phyloP scores from a whole-genome alignment of 2,888 invertebrate species.

The Tipula lateralis region DNA sequence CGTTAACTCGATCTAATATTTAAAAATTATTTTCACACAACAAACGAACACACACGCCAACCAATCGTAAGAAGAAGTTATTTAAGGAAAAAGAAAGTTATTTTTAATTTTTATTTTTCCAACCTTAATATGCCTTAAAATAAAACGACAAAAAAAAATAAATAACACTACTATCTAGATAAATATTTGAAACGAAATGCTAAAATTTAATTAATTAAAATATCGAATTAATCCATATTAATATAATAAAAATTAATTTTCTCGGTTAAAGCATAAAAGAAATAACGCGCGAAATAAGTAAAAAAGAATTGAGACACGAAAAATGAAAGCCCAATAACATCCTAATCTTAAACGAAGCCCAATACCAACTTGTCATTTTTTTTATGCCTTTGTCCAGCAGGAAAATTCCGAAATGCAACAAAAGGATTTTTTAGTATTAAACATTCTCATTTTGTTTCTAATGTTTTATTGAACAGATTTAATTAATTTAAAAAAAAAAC shows the following conservation, averaged over 20 bases:
- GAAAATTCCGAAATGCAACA: background rate
- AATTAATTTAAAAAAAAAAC: background rate
- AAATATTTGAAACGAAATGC: background rate
- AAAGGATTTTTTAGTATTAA: background rate
- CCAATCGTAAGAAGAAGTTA: background rate
- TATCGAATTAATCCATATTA: background rate
- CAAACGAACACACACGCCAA: background rate
- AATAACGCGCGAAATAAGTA: background rate
- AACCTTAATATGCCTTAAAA: background rate
- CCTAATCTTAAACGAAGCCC: slow-evolving; percentile 9
- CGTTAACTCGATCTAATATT: background rate
- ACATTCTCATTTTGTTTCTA: background rate
- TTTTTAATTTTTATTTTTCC: slow-evolving; percentile 3
- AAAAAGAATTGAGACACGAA: slow-evolving; percentile 21
- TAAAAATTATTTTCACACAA: background rate
- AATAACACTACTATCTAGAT: too few relatives aligned
- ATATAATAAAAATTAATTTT: background rate
- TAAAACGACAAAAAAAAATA: background rate
- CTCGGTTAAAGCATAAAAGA: background rate
- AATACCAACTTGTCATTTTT: slow-evolving; percentile 3
- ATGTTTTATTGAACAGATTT: background rate
- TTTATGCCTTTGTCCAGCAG: background rate
- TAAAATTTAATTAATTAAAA: background rate
- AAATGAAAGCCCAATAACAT: slow-evolving; percentile 13
- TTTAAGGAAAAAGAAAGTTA: background rate